Evolutionary conservation across 1,140 invertebrate species (phyloP), one percentile per base, ranked within the genome.

Genomic region (Chrysopa pallens): DNA sequence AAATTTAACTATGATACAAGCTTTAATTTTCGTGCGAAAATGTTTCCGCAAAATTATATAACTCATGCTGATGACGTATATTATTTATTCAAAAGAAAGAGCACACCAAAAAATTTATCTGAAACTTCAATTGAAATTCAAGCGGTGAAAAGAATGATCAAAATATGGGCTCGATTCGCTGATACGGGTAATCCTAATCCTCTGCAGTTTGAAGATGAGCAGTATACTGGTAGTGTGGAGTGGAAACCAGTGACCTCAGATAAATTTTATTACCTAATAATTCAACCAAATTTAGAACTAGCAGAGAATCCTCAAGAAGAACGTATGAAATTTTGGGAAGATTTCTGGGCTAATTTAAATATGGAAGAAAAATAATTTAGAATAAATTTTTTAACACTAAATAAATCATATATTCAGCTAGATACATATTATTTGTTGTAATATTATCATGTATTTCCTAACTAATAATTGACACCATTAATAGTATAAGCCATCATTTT

Each of bases 51-150:
- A 33, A 49, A 59, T 50, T 74, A 74, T 2, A 69, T 67, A 0
- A 66, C 63, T 50, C 76, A 78, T 49, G 67, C 60, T 0, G 76
- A 78, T 47, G 75, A 78, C 46, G 29, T 76, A 3, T 69, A 66
- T 43, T 78, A 76, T 54, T 50, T 77, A 7, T 78, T 76, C 48
- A 59, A 65, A 48, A 66, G 54, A 40, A 51, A 52, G 40, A 43
- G 68, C 13, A 62, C 58, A 9, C 48, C 52, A 14, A 59, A 62
- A 39, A 45, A 63, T n/a, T 53, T 61, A 27, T 47, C 60, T 8
- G 46, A 42, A 8, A 49, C 47, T 41, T 23, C 17, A 2, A 6
- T 49, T 7, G 54, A 56, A 48, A 51, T 50, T 12, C 44, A 40
- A 1, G 42, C 17, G 4, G 33, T 50, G 5, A 43, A 41, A 39